phyloP scores from a whole-genome alignment of 2,888 invertebrate genomes.

The Sarcophaga caerulescens region DNA sequence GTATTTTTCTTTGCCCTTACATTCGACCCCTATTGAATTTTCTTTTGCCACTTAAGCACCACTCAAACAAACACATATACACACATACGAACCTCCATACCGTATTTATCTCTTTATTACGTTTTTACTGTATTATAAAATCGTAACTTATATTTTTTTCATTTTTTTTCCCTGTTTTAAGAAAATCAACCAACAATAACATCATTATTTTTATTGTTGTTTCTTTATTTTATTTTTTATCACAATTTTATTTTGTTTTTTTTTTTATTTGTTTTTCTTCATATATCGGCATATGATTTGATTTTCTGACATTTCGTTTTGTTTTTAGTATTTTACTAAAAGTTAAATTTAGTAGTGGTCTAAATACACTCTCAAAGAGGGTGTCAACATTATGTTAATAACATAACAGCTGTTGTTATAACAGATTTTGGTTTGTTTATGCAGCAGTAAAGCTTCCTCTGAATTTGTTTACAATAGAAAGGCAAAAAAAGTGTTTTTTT shows the following conservation, averaged over 20 bases:
- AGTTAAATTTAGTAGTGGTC: not conserved
- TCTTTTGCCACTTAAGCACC: not conserved
- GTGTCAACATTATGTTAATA: not conserved
- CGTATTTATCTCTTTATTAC: not conserved
- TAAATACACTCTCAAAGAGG: constrained; percentile 11
- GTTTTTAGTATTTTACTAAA: constrained; percentile 21
- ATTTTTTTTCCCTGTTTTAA: not conserved
- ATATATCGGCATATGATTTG: constrained; percentile 9
- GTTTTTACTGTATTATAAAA: not conserved
- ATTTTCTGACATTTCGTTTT: constrained; percentile 44
- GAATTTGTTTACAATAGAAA: no score
- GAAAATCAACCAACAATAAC: not conserved
- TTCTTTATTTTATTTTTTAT: not conserved
- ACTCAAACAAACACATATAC: not conserved
- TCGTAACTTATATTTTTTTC: not conserved
- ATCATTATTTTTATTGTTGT: not conserved
- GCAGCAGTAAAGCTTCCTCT: no score
- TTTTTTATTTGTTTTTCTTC: constrained; percentile 5
- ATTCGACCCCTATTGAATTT: not conserved
- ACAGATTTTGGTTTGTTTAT: not conserved
- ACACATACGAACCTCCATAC: not conserved
- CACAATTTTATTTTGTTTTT: not conserved
- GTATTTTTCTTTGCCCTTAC: not conserved
- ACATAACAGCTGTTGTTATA: constrained; percentile 29
- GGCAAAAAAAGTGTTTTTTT: no score